A percentile compares a stretch with the other conserved stretches of the same genome.
phyloP scores from a whole-genome alignment of 1,140 invertebrate genomes.

The Atopsyche davidsoni region DNA sequence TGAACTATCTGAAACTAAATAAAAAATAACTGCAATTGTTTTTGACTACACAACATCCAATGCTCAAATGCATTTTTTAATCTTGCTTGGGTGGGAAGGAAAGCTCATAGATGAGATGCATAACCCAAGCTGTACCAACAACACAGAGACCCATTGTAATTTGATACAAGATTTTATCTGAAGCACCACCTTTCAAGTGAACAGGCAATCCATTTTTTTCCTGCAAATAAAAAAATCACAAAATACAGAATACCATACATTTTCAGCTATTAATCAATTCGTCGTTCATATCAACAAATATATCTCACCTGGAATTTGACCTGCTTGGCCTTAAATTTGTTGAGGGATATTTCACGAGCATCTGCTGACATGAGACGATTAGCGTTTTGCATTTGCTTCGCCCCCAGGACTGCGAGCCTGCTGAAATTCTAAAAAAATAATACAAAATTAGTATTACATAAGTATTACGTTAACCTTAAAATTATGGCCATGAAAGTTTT shows the following conservation, averaged over 20 bases:
- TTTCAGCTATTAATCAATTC: neutral
- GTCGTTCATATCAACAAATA: constrained; percentile 2
- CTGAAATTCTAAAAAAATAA: constrained; percentile 6
- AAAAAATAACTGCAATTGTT: no score
- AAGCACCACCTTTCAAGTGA: constrained; percentile 53
- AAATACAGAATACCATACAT: constrained; percentile 5
- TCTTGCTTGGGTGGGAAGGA: constrained; percentile 35
- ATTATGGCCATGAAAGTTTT: no score
- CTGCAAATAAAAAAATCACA: constrained; percentile 35
- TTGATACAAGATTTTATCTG: constrained; percentile 51
- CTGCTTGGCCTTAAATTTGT: constrained; percentile 40
- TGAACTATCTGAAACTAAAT: no score
- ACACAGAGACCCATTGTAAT: constrained; percentile 40
- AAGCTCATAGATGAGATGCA: constrained; percentile 37
- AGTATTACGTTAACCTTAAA: no score
- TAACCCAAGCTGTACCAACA: constrained; percentile 38
- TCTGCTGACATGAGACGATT: constrained; percentile 19
- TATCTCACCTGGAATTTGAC: constrained; percentile 39
- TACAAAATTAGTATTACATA: no score
- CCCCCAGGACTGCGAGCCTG: constrained; percentile 4
- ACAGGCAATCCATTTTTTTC: constrained; percentile 52
- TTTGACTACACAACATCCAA: neutral
- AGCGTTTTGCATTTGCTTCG: constrained; percentile 13
- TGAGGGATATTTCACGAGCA: constrained; percentile 20
- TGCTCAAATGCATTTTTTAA: neutral